Evolutionary conservation across 2,888 invertebrate genomes (phyloP).

Genomic region (Parnassius smintheus): DNA sequence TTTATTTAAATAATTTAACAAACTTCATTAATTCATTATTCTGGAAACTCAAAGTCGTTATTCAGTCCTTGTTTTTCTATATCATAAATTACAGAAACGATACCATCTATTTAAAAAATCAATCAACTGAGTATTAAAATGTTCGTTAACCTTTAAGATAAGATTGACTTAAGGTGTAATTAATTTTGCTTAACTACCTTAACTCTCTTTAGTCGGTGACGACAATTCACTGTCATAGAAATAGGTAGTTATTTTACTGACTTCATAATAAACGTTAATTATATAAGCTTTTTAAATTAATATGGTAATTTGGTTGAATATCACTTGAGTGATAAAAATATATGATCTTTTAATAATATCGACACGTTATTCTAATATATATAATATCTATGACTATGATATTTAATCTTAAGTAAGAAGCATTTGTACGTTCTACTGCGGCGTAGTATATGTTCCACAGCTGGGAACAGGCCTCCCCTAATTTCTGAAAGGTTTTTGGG

Average conservation of each 20-base stretch:
- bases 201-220: background rate
- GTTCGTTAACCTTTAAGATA: conserved; percentile 23
- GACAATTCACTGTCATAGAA: too few relatives aligned
- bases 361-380: too few relatives aligned
- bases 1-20: too few relatives aligned
- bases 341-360: too few relatives aligned
- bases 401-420: too few relatives aligned
- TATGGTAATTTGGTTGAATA: background rate
- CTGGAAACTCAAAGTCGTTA: conserved; percentile 19
- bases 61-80: conserved; percentile 13
- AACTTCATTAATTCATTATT: conserved; percentile 32
- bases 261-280: background rate
- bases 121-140: conserved; percentile 15
- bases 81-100: conserved; percentile 14
- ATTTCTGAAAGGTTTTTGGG: too few relatives aligned
- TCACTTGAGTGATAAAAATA: too few relatives aligned
- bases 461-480: too few relatives aligned
- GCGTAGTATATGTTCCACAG: too few relatives aligned
- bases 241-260: too few relatives aligned
- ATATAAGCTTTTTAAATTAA: background rate
- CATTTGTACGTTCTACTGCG: too few relatives aligned
- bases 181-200: conserved; percentile 12
- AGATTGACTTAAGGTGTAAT: conserved; percentile 14
- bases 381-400: too few relatives aligned
- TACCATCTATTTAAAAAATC: conserved; percentile 18